Evolutionary conservation across 2,797 vertebrate species (phyloP).

Genomic region (Tenualosa thibaudeaui): DNA sequence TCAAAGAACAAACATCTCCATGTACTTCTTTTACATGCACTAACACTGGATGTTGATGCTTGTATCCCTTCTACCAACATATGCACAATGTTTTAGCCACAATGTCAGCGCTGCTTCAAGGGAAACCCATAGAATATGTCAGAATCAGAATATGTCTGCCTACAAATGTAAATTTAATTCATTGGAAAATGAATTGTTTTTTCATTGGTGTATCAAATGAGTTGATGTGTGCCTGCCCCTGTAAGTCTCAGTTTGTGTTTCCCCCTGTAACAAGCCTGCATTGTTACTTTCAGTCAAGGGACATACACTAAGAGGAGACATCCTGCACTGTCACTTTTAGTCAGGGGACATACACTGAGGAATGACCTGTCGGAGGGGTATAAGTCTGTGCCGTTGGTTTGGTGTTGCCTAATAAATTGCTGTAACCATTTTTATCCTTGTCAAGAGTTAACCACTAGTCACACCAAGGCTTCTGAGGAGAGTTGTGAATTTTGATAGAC

Average conservation of each 20-base stretch:
- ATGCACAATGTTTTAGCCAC: background rate
- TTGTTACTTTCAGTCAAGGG: background rate
- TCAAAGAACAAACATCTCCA: slow-evolving; percentile 16
- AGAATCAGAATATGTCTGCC: background rate
- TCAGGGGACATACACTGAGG: background rate
- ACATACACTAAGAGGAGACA: too few species aligned
- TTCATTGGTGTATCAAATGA: slow-evolving; percentile 5
- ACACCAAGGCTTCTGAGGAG: background rate
- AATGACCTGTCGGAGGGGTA: background rate
- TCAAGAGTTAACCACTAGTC: background rate
- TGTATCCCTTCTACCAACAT: background rate
- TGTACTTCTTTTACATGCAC: background rate
- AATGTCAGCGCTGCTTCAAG: background rate
- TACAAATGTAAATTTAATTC: background rate
- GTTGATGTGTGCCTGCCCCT: background rate
- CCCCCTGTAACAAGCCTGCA: background rate
- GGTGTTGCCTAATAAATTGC: slow-evolving; percentile 12
- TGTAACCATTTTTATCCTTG: slow-evolving; percentile 9
- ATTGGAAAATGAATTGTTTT: background rate
- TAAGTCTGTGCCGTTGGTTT: background rate
- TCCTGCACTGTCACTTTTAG: background rate
- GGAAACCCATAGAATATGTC: background rate
- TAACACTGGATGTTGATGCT: background rate
- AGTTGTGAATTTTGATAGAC: background rate
- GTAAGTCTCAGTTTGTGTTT: background rate